These are phyloP conservation scores for Conopomorpha cramerella DNA, from an alignment of 1,140 invertebrate species.

Conservation along the genomic window DNA sequence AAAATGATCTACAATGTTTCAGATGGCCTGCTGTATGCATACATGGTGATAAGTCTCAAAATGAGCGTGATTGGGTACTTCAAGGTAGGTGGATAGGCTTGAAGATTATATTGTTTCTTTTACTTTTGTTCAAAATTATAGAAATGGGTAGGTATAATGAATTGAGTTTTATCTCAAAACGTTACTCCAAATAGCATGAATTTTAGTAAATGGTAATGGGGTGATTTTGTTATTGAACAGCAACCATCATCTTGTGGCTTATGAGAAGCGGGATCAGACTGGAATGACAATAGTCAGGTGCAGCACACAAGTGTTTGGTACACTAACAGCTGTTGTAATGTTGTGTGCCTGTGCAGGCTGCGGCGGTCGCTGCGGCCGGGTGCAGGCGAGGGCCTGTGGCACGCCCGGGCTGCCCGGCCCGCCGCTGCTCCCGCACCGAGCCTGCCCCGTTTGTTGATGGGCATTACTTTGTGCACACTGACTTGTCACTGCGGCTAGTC, in stretches of 20 bases:
- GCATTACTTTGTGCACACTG: not conserved
- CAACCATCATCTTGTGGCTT: constrained; percentile 6
- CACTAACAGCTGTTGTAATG: constrained; percentile 7
- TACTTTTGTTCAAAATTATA: no score
- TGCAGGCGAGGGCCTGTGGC: constrained; percentile 23
- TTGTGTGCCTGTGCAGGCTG: constrained; percentile 53
- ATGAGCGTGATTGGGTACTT: constrained; percentile 79
- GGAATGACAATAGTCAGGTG: not conserved
- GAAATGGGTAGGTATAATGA: no score
- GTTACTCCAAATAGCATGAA: no score
- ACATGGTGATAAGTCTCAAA: constrained; percentile 90
- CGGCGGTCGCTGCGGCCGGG: constrained; percentile 34
- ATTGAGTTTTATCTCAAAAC: no score
- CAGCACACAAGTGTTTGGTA: no score
- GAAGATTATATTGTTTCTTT: no score
- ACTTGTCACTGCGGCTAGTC: constrained; percentile 18
- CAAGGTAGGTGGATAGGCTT: no score
- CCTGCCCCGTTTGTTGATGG: not conserved
- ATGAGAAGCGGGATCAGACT: constrained; percentile 48
- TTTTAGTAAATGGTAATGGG: no score
- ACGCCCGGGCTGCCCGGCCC: constrained; percentile 1
- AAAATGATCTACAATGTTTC: constrained; percentile 7
- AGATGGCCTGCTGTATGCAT: constrained; percentile 80
- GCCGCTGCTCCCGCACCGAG: constrained; percentile 22
- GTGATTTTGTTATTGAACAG: no score